These are phyloP conservation scores for Brachypodius melanocephalos DNA, from an alignment of 2,113 vertebrate species.

Conservation along the genomic window DNA sequence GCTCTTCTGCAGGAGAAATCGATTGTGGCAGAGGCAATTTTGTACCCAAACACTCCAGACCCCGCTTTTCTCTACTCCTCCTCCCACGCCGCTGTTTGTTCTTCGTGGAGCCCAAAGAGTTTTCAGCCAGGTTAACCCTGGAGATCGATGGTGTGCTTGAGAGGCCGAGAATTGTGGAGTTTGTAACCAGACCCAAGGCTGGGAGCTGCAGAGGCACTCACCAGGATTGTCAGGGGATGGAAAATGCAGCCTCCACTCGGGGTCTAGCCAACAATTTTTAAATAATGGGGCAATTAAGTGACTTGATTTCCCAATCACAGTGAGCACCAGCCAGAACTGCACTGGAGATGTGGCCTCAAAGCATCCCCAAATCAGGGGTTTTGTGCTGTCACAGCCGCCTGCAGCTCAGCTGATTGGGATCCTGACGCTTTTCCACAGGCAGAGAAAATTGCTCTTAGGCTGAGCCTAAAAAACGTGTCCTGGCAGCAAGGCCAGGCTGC, in stretches of 20 bases:
- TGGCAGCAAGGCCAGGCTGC: accelerated
- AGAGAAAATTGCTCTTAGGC: not conserved
- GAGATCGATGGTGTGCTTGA: accelerated
- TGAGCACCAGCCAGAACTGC: not conserved
- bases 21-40: not conserved
- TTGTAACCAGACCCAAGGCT: not conserved
- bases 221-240: not conserved
- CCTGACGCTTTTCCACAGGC: not conserved
- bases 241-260: not conserved
- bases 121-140: not conserved
- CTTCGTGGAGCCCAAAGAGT: not conserved
- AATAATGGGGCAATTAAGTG: not conserved
- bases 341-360: not conserved
- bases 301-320: not conserved
- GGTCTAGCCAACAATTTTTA: not conserved
- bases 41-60: not conserved
- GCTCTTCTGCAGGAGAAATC: not conserved
- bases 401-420: not conserved
- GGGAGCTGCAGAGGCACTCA: not conserved
- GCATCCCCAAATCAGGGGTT: not conserved
- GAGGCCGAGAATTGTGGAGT: not conserved
- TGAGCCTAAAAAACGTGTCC: accelerated
- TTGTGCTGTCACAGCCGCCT: not conserved
- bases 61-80: not conserved
- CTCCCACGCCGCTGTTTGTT: not conserved